Evolutionary conservation across 2,888 invertebrate genomes (phyloP), one percentile per base, ranked within the genome.

Genomic region (Hyles lineata): DNA sequence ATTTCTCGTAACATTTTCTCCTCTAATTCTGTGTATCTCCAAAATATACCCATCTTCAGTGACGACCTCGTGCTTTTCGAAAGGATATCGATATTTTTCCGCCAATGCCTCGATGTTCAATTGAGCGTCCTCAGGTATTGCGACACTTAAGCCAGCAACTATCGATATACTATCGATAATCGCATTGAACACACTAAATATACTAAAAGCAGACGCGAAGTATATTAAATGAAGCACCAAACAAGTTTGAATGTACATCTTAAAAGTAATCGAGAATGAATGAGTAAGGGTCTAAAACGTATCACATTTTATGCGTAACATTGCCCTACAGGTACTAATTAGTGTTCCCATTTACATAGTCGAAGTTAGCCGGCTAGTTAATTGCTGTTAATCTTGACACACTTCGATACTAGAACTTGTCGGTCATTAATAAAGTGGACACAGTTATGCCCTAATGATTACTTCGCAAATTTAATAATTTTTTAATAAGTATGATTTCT

Each of bases 1-100:
- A 8, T 78, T 88, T 11, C 74, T 74, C 6, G 74, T 75, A 1
- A 58, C 72, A 23, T 80, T 78, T 62, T 62, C 81, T 4, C 77
- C 78, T 4, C 74, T 83, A 50, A 93, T 85, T 76, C 93, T 85
- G 74, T 92, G 89, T 21, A 93, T 58, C 6, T 82, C 85, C 67
- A 93, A 76, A 43, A 90, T 80, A 74, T 92, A 93, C 1, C 88
- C 89, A 72, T 93, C 93, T 75, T 88, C 83, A 0, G 93, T 92
- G 0, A 72, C 75, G 0, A 91, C 88, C 2, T 71, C 78, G 72
- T 93, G 91, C 25, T 86, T 83, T 80, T 92, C 89, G 0, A 91
- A 76, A 5, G 75, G 71, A 72, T 90, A 91, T 70, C 85, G 82
- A 77, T 91, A 85, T 79, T 90, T 89, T 2, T 15, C 69, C 0